Evolutionary conservation across 2,113 vertebrate species (phyloP).

Genomic region (Sinocyclocheilus anshuiensis): DNA sequence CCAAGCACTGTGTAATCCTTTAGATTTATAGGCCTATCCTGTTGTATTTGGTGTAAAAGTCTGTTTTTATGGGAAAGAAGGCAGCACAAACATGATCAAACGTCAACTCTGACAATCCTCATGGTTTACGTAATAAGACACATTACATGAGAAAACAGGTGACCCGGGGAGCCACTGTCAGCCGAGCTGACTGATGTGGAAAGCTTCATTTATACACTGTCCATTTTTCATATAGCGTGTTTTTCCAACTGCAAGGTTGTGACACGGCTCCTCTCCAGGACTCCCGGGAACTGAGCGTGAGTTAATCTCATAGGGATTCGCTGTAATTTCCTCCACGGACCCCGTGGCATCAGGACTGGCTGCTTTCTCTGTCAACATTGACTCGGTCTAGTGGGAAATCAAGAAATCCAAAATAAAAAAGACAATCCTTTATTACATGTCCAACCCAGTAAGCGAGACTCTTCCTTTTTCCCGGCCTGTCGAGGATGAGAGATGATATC

Average conservation of each 20-base stretch:
- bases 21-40: slow-evolving; percentile 32
- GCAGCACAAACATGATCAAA: slow-evolving; percentile 18
- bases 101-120: neutral
- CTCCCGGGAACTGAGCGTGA: neutral
- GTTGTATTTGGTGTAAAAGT: slow-evolving; percentile 36
- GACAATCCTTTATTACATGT: slow-evolving; percentile 38
- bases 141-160: slow-evolving; percentile 25
- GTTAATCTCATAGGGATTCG: slow-evolving; percentile 46
- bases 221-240: slow-evolving; percentile 32
- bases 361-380: slow-evolving; percentile 46
- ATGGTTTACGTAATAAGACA: slow-evolving; percentile 30
- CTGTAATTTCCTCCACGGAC: slow-evolving; percentile 48
- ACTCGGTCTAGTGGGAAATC: slow-evolving; percentile 22
- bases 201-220: slow-evolving; percentile 31
- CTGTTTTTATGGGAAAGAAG: slow-evolving; percentile 32
- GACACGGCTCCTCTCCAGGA: slow-evolving; percentile 9
- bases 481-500: slow-evolving; percentile 13
- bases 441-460: slow-evolving; percentile 28
- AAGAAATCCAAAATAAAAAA: slow-evolving; percentile 35
- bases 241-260: slow-evolving; percentile 26
- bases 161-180: slow-evolving; percentile 17
- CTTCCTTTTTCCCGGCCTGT: slow-evolving; percentile 11
- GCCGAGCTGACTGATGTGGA: slow-evolving; percentile 32
- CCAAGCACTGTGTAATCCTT: slow-evolving; percentile 31
- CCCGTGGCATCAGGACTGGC: slow-evolving; percentile 31